Evolutionary conservation across 2,888 invertebrate species (phyloP).

Genomic region (Nomada goodeniana): DNA sequence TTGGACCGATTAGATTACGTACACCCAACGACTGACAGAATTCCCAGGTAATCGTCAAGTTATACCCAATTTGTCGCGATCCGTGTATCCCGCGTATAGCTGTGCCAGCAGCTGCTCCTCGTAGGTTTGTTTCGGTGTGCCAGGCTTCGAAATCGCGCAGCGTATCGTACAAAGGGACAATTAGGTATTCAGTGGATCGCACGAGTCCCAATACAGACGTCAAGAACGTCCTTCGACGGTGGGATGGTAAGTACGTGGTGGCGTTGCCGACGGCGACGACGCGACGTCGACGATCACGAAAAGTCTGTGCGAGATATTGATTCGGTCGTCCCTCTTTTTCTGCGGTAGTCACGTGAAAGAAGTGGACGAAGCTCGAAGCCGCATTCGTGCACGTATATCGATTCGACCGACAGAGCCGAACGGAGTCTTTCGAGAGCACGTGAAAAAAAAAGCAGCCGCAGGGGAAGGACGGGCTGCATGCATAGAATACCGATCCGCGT

Average conservation of each 20-base stretch:
- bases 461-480: slow-evolving; percentile 34
- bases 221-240: slow-evolving; percentile 49
- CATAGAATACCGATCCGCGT: background rate
- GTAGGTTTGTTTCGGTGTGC: background rate
- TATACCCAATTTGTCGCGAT: background rate
- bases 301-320: slow-evolving; percentile 74
- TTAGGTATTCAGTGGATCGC: background rate
- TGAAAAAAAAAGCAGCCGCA: slow-evolving; percentile 47
- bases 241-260: slow-evolving; percentile 37
- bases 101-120: background rate
- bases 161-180: background rate
- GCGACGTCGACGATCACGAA: slow-evolving; percentile 64
- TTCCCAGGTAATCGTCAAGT: background rate
- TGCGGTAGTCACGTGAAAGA: slow-evolving; percentile 75
- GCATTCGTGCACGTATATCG: slow-evolving; percentile 76
- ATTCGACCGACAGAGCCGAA: slow-evolving; percentile 67
- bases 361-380: slow-evolving; percentile 76
- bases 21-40: background rate
- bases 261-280: slow-evolving; percentile 15
- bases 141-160: background rate
- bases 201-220: slow-evolving; percentile 26
- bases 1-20: too few species aligned
- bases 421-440: slow-evolving; percentile 58
- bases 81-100: background rate
- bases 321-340: slow-evolving; percentile 73